Conservation (phyloP, 1,140 invertebrate species). For the Hyles euphorbiae region DNA sequence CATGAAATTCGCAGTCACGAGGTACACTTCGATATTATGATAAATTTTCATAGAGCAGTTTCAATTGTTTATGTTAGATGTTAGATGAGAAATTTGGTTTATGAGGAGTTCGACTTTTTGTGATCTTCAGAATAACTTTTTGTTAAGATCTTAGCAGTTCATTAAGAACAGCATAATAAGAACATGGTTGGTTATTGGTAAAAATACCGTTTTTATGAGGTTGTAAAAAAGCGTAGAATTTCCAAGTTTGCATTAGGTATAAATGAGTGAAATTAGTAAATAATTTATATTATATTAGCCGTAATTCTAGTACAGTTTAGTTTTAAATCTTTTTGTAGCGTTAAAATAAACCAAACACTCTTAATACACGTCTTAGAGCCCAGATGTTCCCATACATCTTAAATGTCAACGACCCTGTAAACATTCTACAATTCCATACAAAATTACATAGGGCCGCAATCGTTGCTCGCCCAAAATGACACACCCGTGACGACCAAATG, state of each 20-base stretch:
- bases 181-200: no score
- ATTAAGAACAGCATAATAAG: no score
- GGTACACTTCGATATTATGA: not conserved
- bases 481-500: constrained; percentile 70
- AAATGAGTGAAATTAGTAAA: no score
- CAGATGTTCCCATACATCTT: constrained; percentile 62
- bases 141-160: no score
- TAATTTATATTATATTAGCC: no score
- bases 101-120: no score
- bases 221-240: no score
- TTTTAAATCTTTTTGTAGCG: no score
- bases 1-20: constrained; percentile 28
- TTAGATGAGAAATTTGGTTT: not conserved
- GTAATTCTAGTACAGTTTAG: no score
- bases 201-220: no score
- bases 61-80: not conserved
- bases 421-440: constrained; percentile 63
- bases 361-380: constrained; percentile 25
- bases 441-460: constrained; percentile 65
- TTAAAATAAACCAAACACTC: not conserved
- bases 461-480: constrained; percentile 70
- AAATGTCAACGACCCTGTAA: constrained; percentile 56
- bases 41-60: not conserved
- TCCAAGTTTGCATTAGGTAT: no score
- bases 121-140: no score